Evolutionary conservation across 2,113 vertebrate species (phyloP), one percentile per base, ranked within the genome.

Genomic region (Carassius carassius): DNA sequence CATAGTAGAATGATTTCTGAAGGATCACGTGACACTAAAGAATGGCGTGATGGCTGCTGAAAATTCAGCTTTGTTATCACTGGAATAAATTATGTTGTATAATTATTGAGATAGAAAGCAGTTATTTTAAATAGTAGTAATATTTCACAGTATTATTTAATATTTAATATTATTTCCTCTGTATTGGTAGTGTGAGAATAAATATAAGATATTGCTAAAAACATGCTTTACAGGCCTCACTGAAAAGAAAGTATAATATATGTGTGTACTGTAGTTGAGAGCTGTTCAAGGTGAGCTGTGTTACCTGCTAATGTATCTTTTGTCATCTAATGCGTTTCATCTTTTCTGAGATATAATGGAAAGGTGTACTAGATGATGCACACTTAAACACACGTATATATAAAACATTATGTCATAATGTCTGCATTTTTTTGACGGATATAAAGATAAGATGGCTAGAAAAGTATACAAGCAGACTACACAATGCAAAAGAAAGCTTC

Each of bases 271-370:
- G 29, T 62, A 10, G 56, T 25, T 35, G 4, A 3, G 10, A 3
- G 6, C 37, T 29, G n/a, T 47, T 41, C 41, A 41, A 80, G 41
- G 37, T 67, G 41, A 62, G 56, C 51, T 78, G 58, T 77, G 19
- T 79, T 82, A 56, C 49, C 85, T 58, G 79, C 72, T 86, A 83
- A 86, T 72, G 81, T 78, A 77, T 17, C 49, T 25, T 77, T 78
- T 78, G 73, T 75, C 23, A 77, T 78, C 44, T 69, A 14, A 10
- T 77, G 65, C 23, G 70, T 85, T 73, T 70, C 14, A 78, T 72
- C 72, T 44, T 78, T 51, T 78, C 17, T 70, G 14, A 70, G 29
- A 81, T 54, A 81, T 81, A 35, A 82, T 67, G 78, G 41, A 80
- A 80, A 67, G 23, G 23, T 70, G 44, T 54, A 9, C 47, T 32